phyloP scores from a whole-genome alignment of 2,797 vertebrate genomes.

The Helarctos malayanus region DNA sequence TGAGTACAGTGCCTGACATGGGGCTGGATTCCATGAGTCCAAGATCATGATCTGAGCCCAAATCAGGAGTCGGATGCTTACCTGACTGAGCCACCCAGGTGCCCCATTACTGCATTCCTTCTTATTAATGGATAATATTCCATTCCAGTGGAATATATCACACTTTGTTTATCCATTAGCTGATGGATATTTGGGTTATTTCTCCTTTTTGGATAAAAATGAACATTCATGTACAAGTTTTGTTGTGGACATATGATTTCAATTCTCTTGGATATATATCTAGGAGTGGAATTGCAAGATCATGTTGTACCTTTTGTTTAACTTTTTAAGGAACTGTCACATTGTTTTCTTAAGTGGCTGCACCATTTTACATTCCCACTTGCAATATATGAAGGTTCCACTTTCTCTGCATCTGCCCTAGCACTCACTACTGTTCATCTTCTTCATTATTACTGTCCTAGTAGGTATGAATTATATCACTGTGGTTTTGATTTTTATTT shows the following conservation, averaged over 20 bases:
- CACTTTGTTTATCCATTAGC: neutral
- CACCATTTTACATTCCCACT: neutral
- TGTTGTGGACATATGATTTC: neutral
- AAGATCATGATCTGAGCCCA: neutral
- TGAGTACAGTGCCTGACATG: rapidly evolving
- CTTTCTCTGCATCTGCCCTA: neutral
- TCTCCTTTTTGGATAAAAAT: neutral
- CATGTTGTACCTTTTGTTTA: neutral
- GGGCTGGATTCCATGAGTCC: neutral
- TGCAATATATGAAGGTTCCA: neutral
- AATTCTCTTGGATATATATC: neutral
- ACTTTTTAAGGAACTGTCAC: neutral
- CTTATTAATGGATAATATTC: neutral
- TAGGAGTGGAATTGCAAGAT: neutral
- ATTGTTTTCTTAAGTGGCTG: neutral
- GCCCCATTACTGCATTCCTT: neutral
- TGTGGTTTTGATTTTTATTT: conserved; percentile 18
- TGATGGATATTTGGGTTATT: neutral
- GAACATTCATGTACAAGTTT: neutral
- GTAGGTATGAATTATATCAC: neutral
- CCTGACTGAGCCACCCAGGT: neutral
- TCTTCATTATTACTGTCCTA: neutral
- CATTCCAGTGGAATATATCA: neutral
- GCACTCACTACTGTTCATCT: neutral
- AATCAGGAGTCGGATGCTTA: neutral